phyloP scores from a whole-genome alignment of 2,888 invertebrate genomes.

The Odiellus spinosus region DNA sequence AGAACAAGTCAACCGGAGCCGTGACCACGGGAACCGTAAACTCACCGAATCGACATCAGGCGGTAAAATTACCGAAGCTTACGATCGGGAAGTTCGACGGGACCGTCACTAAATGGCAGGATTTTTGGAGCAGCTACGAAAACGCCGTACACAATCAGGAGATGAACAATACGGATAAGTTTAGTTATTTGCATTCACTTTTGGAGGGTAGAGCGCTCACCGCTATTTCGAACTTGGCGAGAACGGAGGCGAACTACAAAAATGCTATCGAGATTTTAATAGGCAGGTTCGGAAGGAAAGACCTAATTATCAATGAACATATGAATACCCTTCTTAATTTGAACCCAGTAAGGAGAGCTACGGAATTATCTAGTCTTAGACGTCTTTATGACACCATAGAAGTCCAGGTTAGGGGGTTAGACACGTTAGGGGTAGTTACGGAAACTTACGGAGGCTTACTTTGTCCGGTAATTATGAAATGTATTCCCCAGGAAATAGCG shows the following conservation, averaged over 20 bases:
- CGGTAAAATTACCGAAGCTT: conserved; percentile 1
- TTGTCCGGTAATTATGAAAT: conserved; percentile 1
- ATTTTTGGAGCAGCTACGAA: conserved; percentile 5
- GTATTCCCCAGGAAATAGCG: no score
- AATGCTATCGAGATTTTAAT: conserved; percentile 1
- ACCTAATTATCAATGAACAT: conserved; percentile 1
- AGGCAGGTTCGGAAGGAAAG: conserved; percentile 2
- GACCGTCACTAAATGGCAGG: neutral
- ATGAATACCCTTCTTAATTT: conserved; percentile 1
- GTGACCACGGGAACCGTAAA: no score
- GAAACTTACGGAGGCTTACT: neutral
- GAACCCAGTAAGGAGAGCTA: neutral
- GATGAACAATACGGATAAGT: conserved; percentile 1
- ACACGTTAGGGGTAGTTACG: neutral
- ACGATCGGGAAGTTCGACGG: conserved; percentile 1
- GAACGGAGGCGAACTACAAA: conserved; percentile 4
- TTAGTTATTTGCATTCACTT: conserved; percentile 5
- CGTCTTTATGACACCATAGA: conserved; percentile 4
- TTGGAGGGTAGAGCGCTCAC: neutral
- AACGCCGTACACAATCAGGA: conserved; percentile 2
- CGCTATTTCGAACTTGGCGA: neutral
- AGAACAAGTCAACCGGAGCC: no score
- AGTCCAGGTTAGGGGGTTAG: conserved; percentile 1
- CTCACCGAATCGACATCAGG: no score
- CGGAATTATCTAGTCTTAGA: neutral